Conservation (phyloP, 2,113 vertebrate genomes). For the Girardinichthys multiradiatus region DNA sequence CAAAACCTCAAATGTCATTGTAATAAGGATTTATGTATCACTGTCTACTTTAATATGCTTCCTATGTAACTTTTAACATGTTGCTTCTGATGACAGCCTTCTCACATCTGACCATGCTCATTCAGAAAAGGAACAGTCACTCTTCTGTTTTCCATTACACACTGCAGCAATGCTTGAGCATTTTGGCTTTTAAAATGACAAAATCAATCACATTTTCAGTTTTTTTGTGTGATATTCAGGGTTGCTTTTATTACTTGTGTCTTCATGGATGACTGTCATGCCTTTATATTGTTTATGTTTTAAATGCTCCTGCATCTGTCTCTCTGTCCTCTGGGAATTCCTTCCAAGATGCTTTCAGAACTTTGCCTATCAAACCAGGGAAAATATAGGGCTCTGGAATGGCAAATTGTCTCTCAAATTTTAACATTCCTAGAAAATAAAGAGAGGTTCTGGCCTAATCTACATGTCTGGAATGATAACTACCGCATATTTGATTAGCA, state of each 20-base stretch:
- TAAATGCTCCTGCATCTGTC: constrained; percentile 1
- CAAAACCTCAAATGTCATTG: neutral
- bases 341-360: neutral
- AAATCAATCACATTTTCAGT: neutral
- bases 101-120: neutral
- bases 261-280: neutral
- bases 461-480: neutral
- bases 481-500: neutral
- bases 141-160: neutral
- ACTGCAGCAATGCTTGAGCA: no score
- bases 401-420: neutral
- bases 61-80: neutral
- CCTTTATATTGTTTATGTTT: constrained; percentile 5
- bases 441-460: neutral
- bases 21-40: neutral
- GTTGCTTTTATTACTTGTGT: neutral
- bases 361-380: neutral
- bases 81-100: neutral
- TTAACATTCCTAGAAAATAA: neutral
- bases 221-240: neutral
- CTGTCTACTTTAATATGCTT: neutral
- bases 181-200: neutral
- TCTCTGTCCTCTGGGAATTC: constrained; percentile 1
- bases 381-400: neutral
- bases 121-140: neutral